Percentiles rank a stretch among this genome's conserved stretches.
Conservation (phyloP, 2,113 vertebrate species). For the Eulacestoma nigropectus region DNA sequence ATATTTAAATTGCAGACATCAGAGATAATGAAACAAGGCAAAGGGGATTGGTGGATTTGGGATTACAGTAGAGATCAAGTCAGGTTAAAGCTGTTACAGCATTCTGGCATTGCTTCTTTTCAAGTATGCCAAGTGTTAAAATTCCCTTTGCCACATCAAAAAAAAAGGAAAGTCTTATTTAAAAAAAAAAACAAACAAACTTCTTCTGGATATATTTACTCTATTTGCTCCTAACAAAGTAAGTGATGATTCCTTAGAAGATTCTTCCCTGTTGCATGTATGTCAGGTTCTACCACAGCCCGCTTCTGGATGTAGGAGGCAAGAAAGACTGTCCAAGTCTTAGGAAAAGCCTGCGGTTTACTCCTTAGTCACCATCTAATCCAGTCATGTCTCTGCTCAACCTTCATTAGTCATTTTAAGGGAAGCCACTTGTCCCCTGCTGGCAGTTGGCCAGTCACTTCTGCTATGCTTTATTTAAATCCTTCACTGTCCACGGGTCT, state of each 20-base stretch:
- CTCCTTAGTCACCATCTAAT: constrained; percentile 29
- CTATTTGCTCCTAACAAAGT: neutral
- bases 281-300: neutral
- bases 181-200: neutral
- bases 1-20: constrained; percentile 58
- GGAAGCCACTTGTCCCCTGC: constrained; percentile 31
- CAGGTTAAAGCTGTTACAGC: constrained; percentile 55
- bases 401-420: constrained; percentile 39
- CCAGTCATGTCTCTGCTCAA: neutral
- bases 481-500: neutral
- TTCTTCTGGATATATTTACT: neutral
- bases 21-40: constrained; percentile 64
- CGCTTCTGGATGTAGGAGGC: neutral
- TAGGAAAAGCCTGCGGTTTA: neutral
- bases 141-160: neutral
- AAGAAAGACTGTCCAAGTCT: neutral
- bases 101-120: neutral
- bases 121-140: neutral
- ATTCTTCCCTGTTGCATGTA: neutral
- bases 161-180: neutral
- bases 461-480: constrained; percentile 42
- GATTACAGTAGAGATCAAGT: constrained; percentile 64
- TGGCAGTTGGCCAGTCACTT: constrained; percentile 23
- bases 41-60: constrained; percentile 64
- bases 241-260: neutral